Conservation (phyloP, 1,140 invertebrate species). For the Megalopta genalis region DNA sequence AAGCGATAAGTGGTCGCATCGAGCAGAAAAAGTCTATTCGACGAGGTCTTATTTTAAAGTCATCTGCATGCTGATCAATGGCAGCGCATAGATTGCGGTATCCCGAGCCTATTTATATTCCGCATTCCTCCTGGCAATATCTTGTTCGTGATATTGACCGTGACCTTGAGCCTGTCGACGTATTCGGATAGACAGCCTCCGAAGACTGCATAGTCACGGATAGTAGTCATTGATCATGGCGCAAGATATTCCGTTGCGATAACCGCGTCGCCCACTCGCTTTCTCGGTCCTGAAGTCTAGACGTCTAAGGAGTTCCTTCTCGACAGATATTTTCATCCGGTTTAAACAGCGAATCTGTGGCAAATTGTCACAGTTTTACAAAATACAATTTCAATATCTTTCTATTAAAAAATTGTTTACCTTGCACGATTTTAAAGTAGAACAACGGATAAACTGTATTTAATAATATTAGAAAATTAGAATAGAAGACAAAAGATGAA, state of each 20-base stretch:
- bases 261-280: conserved; percentile 2
- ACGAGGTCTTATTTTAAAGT: background rate
- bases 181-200: conserved; percentile 39
- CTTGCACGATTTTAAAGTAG: too few species aligned
- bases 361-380: background rate
- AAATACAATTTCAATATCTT: background rate
- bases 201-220: conserved; percentile 40
- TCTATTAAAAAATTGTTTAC: too few species aligned
- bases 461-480: too few species aligned
- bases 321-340: background rate
- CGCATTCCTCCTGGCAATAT: conserved; percentile 29
- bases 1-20: background rate
- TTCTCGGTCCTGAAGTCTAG: background rate
- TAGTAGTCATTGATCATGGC: conserved; percentile 35
- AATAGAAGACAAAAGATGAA: too few species aligned
- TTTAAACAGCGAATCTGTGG: background rate
- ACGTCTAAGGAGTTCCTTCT: background rate
- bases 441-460: too few species aligned
- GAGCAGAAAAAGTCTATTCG: background rate
- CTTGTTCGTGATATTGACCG: conserved; percentile 39
- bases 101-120: conserved; percentile 39
- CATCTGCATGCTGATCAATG: background rate
- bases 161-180: conserved; percentile 33
- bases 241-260: conserved; percentile 30
- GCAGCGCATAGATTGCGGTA: conserved; percentile 9